These are phyloP conservation scores for Columba janthina DNA, from an alignment of 2,113 vertebrate genomes.

Conservation along the genomic window DNA sequence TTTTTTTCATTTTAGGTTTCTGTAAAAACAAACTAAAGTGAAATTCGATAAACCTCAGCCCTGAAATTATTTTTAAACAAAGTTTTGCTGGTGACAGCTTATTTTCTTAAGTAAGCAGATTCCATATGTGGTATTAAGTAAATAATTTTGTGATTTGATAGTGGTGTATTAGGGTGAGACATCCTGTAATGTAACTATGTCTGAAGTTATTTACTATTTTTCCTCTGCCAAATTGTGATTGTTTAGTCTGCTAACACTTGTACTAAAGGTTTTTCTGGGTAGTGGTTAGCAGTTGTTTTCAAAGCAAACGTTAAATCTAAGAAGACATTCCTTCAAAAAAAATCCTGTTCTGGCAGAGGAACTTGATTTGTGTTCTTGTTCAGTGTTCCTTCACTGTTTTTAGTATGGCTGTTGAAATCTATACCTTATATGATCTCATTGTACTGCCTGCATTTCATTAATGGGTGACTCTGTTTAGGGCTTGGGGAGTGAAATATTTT, in stretches of 20 bases:
- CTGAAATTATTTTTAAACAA: constrained; percentile 72
- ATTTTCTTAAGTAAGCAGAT: constrained; percentile 86
- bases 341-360: constrained; percentile 84
- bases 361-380: constrained; percentile 93
- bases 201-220: constrained; percentile 88
- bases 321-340: constrained; percentile 76
- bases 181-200: constrained; percentile 78
- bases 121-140: constrained; percentile 77
- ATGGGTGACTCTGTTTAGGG: constrained; percentile 89
- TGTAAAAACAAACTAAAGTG: constrained; percentile 65
- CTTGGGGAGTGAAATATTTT: constrained; percentile 93
- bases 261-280: constrained; percentile 82
- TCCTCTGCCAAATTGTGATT: constrained; percentile 83
- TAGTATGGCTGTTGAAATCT: constrained; percentile 93
- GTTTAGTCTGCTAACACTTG: constrained; percentile 94
- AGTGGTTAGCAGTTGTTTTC: constrained; percentile 89
- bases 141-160: constrained; percentile 81
- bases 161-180: constrained; percentile 83
- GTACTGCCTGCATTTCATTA: constrained; percentile 96
- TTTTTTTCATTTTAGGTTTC: constrained; percentile 29
- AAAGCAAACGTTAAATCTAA: constrained; percentile 87
- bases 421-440: constrained; percentile 97
- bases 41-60: constrained; percentile 51
- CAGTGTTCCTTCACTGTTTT: constrained; percentile 86
- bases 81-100: constrained; percentile 66